Conservation (phyloP, 2,113 vertebrate genomes). For the Nothocercus julius region DNA sequence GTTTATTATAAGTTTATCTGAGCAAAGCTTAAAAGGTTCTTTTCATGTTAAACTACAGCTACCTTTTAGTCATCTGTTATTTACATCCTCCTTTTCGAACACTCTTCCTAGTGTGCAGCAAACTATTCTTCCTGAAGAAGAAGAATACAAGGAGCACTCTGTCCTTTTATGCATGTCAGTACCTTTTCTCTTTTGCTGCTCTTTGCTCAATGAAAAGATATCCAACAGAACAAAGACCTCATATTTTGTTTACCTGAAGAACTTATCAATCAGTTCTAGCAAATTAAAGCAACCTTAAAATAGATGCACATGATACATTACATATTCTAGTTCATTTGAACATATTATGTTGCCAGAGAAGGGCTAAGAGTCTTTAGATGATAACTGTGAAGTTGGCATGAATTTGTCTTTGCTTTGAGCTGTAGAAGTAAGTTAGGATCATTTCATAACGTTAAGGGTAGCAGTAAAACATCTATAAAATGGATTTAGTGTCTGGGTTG, state of each 20-base stretch:
- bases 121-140: neutral
- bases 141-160: neutral
- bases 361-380: neutral
- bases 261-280: neutral
- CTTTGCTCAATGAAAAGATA: neutral
- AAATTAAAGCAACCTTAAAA: neutral
- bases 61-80: neutral
- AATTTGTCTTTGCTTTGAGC: neutral
- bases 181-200: slow-evolving; percentile 5
- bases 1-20: neutral
- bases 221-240: neutral
- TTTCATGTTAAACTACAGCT: neutral
- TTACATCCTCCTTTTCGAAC: neutral
- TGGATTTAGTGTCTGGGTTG: neutral
- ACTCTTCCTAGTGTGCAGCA: neutral
- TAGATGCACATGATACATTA: neutral
- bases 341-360: neutral
- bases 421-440: neutral
- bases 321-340: neutral
- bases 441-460: neutral
- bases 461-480: neutral
- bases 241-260: neutral
- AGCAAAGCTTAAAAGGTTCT: neutral
- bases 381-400: neutral
- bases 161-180: neutral